phyloP scores from a whole-genome alignment of 2,113 vertebrate species.

The Pagrus major region DNA sequence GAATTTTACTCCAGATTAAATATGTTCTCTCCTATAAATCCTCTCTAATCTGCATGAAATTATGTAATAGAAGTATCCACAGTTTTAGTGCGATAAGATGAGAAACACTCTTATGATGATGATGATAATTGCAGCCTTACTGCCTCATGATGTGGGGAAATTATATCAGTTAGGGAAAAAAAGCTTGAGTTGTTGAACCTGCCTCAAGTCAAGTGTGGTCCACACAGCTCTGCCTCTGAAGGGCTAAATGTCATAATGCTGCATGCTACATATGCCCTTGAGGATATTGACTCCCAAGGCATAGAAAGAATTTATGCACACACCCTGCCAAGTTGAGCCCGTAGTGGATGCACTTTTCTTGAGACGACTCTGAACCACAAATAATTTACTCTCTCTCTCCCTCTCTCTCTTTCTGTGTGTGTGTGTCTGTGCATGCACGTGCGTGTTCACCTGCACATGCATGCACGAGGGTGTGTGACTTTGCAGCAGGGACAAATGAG shows the following conservation, averaged over 20 bases:
- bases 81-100: conserved; percentile 55
- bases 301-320: conserved; percentile 70
- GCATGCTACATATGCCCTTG: conserved; percentile 78
- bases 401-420: conserved; percentile 4
- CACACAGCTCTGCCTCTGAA: conserved; percentile 38
- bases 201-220: conserved; percentile 35
- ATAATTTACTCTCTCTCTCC: conserved; percentile 53
- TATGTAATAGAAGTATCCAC: conserved; percentile 43
- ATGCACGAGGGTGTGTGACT: conserved; percentile 79
- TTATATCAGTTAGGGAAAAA: too few relatives aligned
- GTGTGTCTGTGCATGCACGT: background rate
- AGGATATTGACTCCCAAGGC: conserved; percentile 69
- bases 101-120: conserved; percentile 13
- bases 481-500: conserved; percentile 87
- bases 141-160: conserved; percentile 4
- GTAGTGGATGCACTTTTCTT: conserved; percentile 68
- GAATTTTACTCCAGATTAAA: conserved; percentile 50
- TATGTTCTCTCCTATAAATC: conserved; percentile 43
- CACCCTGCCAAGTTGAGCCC: conserved; percentile 71
- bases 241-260: conserved; percentile 73
- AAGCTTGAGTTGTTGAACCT: conserved; percentile 30
- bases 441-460: conserved; percentile 62
- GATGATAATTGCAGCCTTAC: conserved; percentile 24
- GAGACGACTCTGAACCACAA: conserved; percentile 47
- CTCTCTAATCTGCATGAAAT: conserved; percentile 39